phyloP scores from a whole-genome alignment of 2,888 invertebrate genomes.

The Drosophila paranaensis region DNA sequence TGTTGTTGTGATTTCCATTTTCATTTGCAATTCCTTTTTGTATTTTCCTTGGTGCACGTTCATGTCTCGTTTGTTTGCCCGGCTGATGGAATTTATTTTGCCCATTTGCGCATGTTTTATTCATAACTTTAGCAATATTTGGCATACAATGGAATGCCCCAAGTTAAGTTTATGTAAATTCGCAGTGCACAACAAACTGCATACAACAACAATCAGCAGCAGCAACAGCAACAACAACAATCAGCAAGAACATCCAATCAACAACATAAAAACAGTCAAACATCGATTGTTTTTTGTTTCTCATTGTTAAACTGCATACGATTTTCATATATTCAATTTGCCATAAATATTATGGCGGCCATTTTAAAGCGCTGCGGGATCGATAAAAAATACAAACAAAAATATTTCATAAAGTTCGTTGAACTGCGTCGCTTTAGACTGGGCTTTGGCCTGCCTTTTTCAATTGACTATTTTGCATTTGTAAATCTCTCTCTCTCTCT shows the following conservation, averaged over 20 bases:
- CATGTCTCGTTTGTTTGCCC: conserved; percentile 58
- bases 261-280: conserved; percentile 33
- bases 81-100: conserved; percentile 63
- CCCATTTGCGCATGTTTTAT: conserved; percentile 72
- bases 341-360: conserved; percentile 68
- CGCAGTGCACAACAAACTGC: conserved; percentile 56
- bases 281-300: conserved; percentile 11
- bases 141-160: conserved; percentile 65
- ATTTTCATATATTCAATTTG: conserved; percentile 48
- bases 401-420: conserved; percentile 58
- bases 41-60: conserved; percentile 37
- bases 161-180: conserved; percentile 65
- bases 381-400: conserved; percentile 43
- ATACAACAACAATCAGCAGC: conserved; percentile 31
- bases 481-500: conserved; percentile 6
- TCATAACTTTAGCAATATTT: conserved; percentile 75
- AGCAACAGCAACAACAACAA: conserved; percentile 40
- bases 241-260: conserved; percentile 56
- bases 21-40: conserved; percentile 72
- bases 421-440: conserved; percentile 56
- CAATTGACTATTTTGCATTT: conserved; percentile 66
- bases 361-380: conserved; percentile 60
- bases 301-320: conserved; percentile 41
- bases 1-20: conserved; percentile 68
- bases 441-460: conserved; percentile 44